Conservation (phyloP, 2,888 invertebrate genomes). For the Deladenus siricidicola region DNA sequence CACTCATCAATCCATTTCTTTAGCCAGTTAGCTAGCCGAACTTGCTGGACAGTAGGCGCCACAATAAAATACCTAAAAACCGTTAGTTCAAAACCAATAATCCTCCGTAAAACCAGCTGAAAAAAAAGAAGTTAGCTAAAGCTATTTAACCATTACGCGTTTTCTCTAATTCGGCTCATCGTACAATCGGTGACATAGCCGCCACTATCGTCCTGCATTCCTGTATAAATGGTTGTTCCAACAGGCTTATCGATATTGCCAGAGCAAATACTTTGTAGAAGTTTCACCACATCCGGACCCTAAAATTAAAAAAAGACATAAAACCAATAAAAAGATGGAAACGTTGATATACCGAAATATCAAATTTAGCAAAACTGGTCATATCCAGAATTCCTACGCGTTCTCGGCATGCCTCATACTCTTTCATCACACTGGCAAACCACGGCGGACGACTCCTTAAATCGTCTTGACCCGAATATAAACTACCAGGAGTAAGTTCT, state of each 20-base stretch:
- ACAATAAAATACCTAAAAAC: slow-evolving; percentile 85
- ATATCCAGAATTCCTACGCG: slow-evolving; percentile 86
- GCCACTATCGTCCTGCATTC: slow-evolving; percentile 88
- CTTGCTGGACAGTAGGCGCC: slow-evolving; percentile 92
- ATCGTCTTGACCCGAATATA: slow-evolving; percentile 22
- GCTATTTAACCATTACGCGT: slow-evolving; percentile 66
- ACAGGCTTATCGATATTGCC: slow-evolving; percentile 89
- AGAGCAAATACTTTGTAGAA: slow-evolving; percentile 84
- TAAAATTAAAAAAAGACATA: slow-evolving; percentile 14
- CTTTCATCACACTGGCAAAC: slow-evolving; percentile 77
- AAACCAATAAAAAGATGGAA: slow-evolving; percentile 70
- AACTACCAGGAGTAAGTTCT: no score
- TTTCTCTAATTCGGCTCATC: slow-evolving; percentile 73
- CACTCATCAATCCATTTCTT: slow-evolving; percentile 60
- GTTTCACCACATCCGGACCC: slow-evolving; percentile 70
- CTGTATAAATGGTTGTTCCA: slow-evolving; percentile 79
- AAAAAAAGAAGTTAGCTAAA: neutral
- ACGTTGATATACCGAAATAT: slow-evolving; percentile 63
- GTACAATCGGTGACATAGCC: slow-evolving; percentile 98
- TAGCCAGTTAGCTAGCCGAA: slow-evolving; percentile 79
- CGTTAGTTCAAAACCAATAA: neutral
- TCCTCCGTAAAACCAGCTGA: neutral
- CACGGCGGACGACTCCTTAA: slow-evolving; percentile 79
- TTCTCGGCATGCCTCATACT: slow-evolving; percentile 88
- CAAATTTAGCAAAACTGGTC: slow-evolving; percentile 91